Percentiles rank a stretch among this genome's conserved stretches.
These are phyloP conservation scores for Istiophorus platypterus DNA, from an alignment of 2,113 vertebrate genomes.

Conservation along the genomic window DNA sequence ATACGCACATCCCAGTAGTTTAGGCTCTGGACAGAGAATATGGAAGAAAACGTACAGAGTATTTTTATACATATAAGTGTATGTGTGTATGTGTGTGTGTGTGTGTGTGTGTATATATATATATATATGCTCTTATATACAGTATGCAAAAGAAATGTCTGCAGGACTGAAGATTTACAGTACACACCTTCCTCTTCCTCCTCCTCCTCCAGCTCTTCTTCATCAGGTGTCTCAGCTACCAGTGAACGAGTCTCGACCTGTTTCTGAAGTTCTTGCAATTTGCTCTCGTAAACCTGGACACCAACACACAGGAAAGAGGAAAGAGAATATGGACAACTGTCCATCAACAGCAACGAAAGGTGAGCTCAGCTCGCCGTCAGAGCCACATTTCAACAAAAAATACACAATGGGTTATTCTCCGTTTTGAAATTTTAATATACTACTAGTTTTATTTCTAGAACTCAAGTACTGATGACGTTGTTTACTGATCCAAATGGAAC, in stretches of 20 bases:
- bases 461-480: background rate
- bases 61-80: conserved; percentile 31
- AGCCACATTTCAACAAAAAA: background rate
- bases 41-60: conserved; percentile 44
- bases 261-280: conserved; percentile 97
- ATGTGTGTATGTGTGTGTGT: too few relatives aligned
- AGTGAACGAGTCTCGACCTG: conserved; percentile 96
- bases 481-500: background rate
- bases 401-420: background rate
- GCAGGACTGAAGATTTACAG: background rate
- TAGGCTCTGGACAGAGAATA: conserved; percentile 72
- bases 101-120: too few relatives aligned
- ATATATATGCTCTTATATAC: background rate
- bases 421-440: background rate
- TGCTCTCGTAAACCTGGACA: conserved; percentile 98
- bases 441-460: background rate
- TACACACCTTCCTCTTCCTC: conserved; percentile 89
- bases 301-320: conserved; percentile 56
- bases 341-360: conserved; percentile 52
- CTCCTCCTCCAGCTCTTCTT: conserved; percentile 94
- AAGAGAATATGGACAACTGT: conserved; percentile 48
- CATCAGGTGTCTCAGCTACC: conserved; percentile 93
- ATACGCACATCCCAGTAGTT: conserved; percentile 74
- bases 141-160: background rate
- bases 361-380: conserved; percentile 6